Evolutionary conservation across 2,797 vertebrate species (phyloP).

Genomic region (Esox lucius): DNA sequence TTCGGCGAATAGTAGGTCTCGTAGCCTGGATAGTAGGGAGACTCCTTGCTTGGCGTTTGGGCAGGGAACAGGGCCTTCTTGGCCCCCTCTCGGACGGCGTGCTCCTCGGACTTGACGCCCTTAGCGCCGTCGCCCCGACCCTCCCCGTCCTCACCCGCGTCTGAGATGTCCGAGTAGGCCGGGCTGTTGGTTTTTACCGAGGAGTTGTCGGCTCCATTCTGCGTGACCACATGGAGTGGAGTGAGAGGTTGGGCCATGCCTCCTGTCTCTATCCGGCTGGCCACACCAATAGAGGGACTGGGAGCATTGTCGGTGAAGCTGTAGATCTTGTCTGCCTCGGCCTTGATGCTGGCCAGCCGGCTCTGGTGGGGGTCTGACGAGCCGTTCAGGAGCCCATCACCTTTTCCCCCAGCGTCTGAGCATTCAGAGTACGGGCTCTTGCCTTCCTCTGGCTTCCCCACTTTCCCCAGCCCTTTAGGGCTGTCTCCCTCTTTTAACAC

Average conservation of each 20-base stretch:
- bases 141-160: conserved; percentile 92
- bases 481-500: conserved; percentile 84
- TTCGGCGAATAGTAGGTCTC: conserved; percentile 90
- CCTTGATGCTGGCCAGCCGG: conserved; percentile 94
- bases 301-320: conserved; percentile 95
- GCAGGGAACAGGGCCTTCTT: conserved; percentile 90
- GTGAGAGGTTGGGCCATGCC: conserved; percentile 76
- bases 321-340: conserved; percentile 95
- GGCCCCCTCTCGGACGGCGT: conserved; percentile 81
- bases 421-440: conserved; percentile 88
- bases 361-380: conserved; percentile 89
- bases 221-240: conserved; percentile 83
- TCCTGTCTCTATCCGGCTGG: conserved; percentile 81
- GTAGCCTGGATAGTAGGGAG: conserved; percentile 86
- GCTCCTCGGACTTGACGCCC: conserved; percentile 79
- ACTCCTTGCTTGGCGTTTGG: conserved; percentile 84
- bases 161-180: conserved; percentile 94
- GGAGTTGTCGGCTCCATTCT: conserved; percentile 88
- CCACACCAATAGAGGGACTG: conserved; percentile 87
- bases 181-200: conserved; percentile 94
- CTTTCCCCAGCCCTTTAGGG: conserved; percentile 82
- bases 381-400: conserved; percentile 85
- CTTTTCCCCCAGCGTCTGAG: conserved; percentile 74
- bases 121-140: conserved; percentile 84
- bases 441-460: conserved; percentile 82